phyloP scores from a whole-genome alignment of 1,140 invertebrate species.

The Drosophila eugracilis region DNA sequence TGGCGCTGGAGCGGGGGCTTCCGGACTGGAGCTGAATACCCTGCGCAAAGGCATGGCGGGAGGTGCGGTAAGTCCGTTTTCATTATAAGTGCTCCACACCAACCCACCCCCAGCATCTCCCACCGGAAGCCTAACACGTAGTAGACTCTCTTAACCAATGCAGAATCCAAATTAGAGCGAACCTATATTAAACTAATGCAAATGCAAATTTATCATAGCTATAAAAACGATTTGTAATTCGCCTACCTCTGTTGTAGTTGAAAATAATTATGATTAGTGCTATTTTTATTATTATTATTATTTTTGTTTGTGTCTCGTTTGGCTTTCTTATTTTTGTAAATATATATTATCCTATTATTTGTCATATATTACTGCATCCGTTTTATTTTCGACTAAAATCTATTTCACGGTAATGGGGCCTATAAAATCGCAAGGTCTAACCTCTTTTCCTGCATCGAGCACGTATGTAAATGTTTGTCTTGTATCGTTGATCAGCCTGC shows the following conservation, averaged over 20 bases:
- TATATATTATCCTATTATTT: slow-evolving; percentile 41
- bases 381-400: slow-evolving; percentile 54
- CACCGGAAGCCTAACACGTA: slow-evolving; percentile 65
- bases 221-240: slow-evolving; percentile 36
- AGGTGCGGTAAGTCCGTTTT: slow-evolving; percentile 83
- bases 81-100: slow-evolving; percentile 74
- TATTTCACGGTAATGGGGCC: slow-evolving; percentile 42
- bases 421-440: slow-evolving; percentile 21
- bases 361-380: slow-evolving; percentile 60
- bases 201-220: slow-evolving; percentile 37
- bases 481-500: slow-evolving; percentile 3
- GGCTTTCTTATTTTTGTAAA: slow-evolving; percentile 49
- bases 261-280: slow-evolving; percentile 23
- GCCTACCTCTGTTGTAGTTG: slow-evolving; percentile 37
- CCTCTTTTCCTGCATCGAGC: slow-evolving; percentile 15
- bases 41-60: slow-evolving; percentile 75
- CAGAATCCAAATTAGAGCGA: slow-evolving; percentile 22
- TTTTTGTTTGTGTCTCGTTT: slow-evolving; percentile 47
- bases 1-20: slow-evolving; percentile 25
- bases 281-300: slow-evolving; percentile 36
- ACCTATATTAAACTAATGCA: slow-evolving; percentile 35
- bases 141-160: slow-evolving; percentile 50
- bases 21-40: slow-evolving; percentile 66
- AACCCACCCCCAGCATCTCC: slow-evolving; percentile 48
- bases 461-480: slow-evolving; percentile 14